phyloP scores from a whole-genome alignment of 2,888 invertebrate genomes.

The Sphecodes monilicornis region DNA sequence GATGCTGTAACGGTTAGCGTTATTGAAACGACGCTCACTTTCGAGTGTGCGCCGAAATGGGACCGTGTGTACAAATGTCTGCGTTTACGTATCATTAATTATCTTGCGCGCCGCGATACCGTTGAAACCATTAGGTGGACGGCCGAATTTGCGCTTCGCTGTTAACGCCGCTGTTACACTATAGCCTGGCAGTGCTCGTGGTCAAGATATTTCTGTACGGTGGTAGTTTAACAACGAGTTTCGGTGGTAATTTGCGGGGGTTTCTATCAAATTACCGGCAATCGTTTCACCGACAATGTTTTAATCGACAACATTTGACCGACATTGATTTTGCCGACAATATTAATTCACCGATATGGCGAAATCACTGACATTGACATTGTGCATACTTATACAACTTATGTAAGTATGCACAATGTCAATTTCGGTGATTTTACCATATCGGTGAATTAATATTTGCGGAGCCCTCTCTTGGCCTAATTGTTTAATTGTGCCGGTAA shows the following conservation, averaged over 20 bases:
- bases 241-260: not conserved
- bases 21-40: slow-evolving; percentile 53
- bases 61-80: slow-evolving; percentile 55
- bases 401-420: too few relatives aligned
- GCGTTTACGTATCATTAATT: slow-evolving; percentile 60
- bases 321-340: too few relatives aligned
- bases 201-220: slow-evolving; percentile 7
- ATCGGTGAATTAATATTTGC: too few relatives aligned
- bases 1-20: slow-evolving; percentile 41
- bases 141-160: slow-evolving; percentile 45
- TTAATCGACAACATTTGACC: too few relatives aligned
- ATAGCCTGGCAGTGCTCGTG: not conserved
- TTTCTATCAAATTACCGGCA: too few relatives aligned
- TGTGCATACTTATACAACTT: too few relatives aligned
- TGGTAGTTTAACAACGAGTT: slow-evolving; percentile 23
- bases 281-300: too few relatives aligned
- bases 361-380: too few relatives aligned
- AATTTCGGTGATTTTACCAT: too few relatives aligned
- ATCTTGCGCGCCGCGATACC: slow-evolving; percentile 42
- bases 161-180: slow-evolving; percentile 23
- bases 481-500: not conserved
- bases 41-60: slow-evolving; percentile 38
- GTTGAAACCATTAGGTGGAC: slow-evolving; percentile 28
- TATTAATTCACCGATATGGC: too few relatives aligned
- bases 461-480: not conserved